Evolutionary conservation across 1,140 invertebrate species (phyloP), one percentile per base, ranked within the genome.

Genomic region (Dendrolimus punctatus): DNA sequence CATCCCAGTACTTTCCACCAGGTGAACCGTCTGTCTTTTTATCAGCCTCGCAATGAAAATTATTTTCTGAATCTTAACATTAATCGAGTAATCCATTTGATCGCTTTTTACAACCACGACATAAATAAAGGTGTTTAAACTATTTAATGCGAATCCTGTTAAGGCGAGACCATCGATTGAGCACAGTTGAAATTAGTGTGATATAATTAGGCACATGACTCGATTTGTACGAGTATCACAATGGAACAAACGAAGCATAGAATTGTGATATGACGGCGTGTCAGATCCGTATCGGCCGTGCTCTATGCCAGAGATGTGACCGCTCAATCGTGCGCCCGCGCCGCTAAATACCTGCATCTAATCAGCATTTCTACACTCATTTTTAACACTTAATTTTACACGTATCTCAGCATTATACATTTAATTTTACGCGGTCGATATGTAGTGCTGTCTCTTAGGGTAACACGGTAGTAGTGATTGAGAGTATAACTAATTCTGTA

Each of bases 321-420:
- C 72, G 68, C 82, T 85, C 79, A 73, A 85, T 85, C 73, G 68
- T 50, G 55, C 65, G 54, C 60, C 54, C 65, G 58, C 53, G 46
- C 65, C 64, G 67, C 75, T 82, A 83, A 83, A 85, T 82, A 85
- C 82, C 82, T 83, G 82, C 48, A 78, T 75, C 82, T 78, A 85
- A 85, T 85, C 82, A 85, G 59, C 78, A 85, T 85, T 85, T 75
- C 75, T 81, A 85, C 78, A 85, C 80, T 80, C 64, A 85, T 85
- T 85, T 83, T 85, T 80, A 85, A 85, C 82, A 85, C 75, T 83
- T 83, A 79, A 82, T 85, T 85, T 85, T 81, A 80, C 78, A 85
- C 81, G 69, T 83, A 85, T 83, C 81, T 85, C 79, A 71, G 58
- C 77, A 76, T 81, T 73, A 68, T 71, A 73, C 66, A 62, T 67